These are phyloP conservation scores for Azemiops feae DNA, from an alignment of 2,113 vertebrate species.

Conservation along the genomic window DNA sequence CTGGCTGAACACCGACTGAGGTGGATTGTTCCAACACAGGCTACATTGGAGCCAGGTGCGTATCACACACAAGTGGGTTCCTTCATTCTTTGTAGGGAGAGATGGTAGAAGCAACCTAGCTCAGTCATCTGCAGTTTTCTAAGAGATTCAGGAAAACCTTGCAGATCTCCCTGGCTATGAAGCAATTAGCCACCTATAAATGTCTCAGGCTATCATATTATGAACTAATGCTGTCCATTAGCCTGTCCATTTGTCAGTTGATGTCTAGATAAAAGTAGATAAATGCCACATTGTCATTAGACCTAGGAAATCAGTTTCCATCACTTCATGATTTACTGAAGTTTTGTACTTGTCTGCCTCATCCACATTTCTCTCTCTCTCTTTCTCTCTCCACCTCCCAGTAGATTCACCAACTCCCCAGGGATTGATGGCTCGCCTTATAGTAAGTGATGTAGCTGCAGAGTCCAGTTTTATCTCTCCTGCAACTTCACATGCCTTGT, in stretches of 20 bases:
- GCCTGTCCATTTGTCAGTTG: neutral
- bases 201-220: neutral
- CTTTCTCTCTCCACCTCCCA: neutral
- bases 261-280: neutral
- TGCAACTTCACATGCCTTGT: neutral
- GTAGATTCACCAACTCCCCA: neutral
- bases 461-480: neutral
- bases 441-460: neutral
- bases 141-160: neutral
- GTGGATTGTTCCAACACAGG: neutral
- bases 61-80: neutral
- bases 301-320: neutral
- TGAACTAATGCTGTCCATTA: neutral
- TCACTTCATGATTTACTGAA: neutral
- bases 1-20: neutral
- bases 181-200: neutral
- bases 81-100: too few relatives aligned
- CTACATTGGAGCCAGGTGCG: neutral
- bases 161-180: neutral
- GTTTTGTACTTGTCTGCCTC: neutral
- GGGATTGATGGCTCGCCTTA: constrained; percentile 5
- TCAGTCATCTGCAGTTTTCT: neutral
- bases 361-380: too few relatives aligned
- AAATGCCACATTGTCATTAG: neutral
- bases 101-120: neutral